These are phyloP conservation scores for Drosophila flavopinicola DNA, from an alignment of 2,888 invertebrate genomes.

Conservation along the genomic window DNA sequence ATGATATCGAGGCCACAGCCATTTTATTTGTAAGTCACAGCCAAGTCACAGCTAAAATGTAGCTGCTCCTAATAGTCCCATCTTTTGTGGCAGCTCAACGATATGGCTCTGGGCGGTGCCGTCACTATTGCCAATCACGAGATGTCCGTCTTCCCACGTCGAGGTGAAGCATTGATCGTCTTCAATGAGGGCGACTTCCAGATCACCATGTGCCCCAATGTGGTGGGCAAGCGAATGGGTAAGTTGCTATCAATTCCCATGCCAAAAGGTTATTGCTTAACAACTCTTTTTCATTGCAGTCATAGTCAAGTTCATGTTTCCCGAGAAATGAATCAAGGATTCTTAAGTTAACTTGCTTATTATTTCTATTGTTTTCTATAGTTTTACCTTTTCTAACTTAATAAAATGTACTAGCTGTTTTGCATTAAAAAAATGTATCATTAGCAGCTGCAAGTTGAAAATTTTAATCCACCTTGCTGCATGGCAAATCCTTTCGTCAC, in stretches of 20 bases:
- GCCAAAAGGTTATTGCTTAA: background rate
- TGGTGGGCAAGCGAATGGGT: conserved; percentile 52
- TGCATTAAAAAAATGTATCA: no score
- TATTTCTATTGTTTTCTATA: no score
- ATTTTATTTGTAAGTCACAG: conserved; percentile 49
- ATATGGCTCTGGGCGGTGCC: conserved; percentile 43
- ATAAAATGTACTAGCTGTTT: no score
- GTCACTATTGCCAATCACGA: conserved; percentile 14
- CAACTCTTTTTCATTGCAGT: conserved; percentile 21
- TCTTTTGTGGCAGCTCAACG: conserved; percentile 31
- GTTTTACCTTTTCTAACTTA: no score
- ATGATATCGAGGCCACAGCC: conserved; percentile 24
- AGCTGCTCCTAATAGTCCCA: background rate
- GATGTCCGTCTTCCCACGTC: conserved; percentile 25
- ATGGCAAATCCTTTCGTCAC: background rate
- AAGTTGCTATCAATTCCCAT: background rate
- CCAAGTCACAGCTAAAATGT: no score
- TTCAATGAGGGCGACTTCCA: conserved; percentile 15
- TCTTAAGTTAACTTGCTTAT: no score
- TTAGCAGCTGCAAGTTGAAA: background rate
- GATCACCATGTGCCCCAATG: conserved; percentile 48
- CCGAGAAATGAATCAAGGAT: no score
- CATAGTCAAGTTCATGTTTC: conserved; percentile 41
- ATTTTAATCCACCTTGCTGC: background rate
- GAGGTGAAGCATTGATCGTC: conserved; percentile 45